Conservation (phyloP, 2,797 vertebrate genomes). For the Meriones psammophilus region DNA sequence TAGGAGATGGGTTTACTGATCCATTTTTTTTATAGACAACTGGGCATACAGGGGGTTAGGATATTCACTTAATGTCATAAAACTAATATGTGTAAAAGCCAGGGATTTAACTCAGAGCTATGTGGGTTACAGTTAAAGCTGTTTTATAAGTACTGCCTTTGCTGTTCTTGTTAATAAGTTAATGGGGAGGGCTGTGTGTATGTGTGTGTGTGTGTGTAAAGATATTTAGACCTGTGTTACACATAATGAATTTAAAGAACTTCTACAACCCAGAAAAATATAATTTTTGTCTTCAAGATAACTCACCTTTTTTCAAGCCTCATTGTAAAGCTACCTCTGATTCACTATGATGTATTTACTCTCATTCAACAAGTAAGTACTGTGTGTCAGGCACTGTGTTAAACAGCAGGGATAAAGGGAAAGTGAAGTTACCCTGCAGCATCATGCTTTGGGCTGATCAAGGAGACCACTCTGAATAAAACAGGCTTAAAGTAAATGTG, state of each 20-base stretch:
- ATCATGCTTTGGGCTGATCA: neutral
- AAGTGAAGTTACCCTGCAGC: neutral
- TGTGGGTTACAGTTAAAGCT: neutral
- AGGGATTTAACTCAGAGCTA: neutral
- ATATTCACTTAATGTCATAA: neutral
- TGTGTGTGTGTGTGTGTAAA: neutral
- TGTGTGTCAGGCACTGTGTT: neutral
- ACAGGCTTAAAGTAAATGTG: neutral
- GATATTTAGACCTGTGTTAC: neutral
- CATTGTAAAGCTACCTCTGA: neutral
- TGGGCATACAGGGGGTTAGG: neutral
- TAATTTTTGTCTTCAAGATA: neutral
- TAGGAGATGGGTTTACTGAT: neutral
- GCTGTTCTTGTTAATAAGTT: neutral
- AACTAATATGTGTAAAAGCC: neutral
- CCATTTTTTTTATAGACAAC: neutral
- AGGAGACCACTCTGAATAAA: neutral
- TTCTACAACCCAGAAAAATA: slow-evolving; percentile 9
- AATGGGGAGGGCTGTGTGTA: neutral
- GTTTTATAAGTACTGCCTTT: neutral
- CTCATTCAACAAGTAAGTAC: neutral
- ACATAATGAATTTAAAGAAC: neutral
- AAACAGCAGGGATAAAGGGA: neutral
- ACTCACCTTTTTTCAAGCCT: neutral
- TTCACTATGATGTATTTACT: neutral